phyloP scores from a whole-genome alignment of 2,797 vertebrate genomes.

The Enteromius mattozi region DNA sequence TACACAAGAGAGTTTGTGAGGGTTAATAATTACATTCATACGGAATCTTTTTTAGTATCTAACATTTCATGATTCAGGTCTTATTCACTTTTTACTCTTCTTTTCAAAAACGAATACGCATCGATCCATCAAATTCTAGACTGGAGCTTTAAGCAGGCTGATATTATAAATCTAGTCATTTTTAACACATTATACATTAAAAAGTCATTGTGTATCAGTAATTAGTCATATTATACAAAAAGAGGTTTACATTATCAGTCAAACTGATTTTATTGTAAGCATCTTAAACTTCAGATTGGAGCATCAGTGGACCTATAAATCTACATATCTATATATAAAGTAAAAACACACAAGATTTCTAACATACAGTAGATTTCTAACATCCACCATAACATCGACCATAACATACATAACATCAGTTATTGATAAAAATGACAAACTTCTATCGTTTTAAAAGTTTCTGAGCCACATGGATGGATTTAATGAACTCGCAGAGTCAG shows the following conservation, averaged over 20 bases:
- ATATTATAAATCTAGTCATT: background rate
- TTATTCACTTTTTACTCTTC: background rate
- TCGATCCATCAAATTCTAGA: background rate
- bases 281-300: background rate
- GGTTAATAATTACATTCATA: background rate
- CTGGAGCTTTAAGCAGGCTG: background rate
- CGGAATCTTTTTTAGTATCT: background rate
- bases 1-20: background rate
- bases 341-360: background rate
- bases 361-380: background rate
- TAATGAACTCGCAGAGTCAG: conserved; percentile 1
- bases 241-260: background rate
- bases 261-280: background rate
- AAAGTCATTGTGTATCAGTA: background rate
- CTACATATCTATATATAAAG: too few species aligned
- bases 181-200: background rate
- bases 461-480: background rate
- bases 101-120: background rate
- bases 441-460: background rate
- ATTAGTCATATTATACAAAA: background rate
- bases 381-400: background rate
- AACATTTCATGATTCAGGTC: background rate
- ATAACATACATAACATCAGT: background rate
- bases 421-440: background rate
- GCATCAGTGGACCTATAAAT: background rate